Conservation (phyloP, 1,140 invertebrate species). For the Eupeodes corollae region DNA sequence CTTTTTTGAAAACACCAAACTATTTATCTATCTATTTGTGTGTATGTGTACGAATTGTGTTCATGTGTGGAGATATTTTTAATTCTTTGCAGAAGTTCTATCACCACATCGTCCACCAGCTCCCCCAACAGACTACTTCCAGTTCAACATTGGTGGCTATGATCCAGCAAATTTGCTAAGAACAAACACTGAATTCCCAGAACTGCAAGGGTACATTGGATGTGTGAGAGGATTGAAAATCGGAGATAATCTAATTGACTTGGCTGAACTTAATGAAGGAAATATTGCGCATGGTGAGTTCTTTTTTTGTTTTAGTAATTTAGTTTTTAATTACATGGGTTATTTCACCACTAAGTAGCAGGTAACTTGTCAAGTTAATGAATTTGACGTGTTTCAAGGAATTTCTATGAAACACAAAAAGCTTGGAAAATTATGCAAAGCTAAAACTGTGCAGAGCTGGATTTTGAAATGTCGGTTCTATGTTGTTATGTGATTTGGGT, state of each 20-base stretch:
- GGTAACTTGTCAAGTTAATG: too few species aligned
- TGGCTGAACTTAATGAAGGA: conserved; percentile 57
- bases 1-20: not conserved
- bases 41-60: not conserved
- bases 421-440: too few species aligned
- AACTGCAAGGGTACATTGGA: conserved; percentile 65
- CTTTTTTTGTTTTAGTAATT: too few species aligned
- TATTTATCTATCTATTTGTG: not conserved
- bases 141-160: conserved; percentile 80
- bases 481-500: too few species aligned
- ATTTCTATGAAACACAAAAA: too few species aligned
- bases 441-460: too few species aligned
- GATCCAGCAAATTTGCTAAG: conserved; percentile 59
- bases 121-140: conserved; percentile 73
- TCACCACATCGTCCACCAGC: conserved; percentile 71
- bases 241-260: conserved; percentile 62
- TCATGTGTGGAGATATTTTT: not conserved
- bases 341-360: not conserved
- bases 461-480: too few species aligned
- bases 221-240: conserved; percentile 83
- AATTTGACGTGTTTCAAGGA: too few species aligned
- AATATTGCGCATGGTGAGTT: conserved; percentile 56
- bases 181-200: conserved; percentile 43
- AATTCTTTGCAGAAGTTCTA: conserved; percentile 54
- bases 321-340: too few species aligned